A percentile compares a stretch with the other conserved stretches of the same genome.
These are phyloP conservation scores for Baronia brevicornis DNA, from an alignment of 2,888 invertebrate species.

Conservation along the genomic window DNA sequence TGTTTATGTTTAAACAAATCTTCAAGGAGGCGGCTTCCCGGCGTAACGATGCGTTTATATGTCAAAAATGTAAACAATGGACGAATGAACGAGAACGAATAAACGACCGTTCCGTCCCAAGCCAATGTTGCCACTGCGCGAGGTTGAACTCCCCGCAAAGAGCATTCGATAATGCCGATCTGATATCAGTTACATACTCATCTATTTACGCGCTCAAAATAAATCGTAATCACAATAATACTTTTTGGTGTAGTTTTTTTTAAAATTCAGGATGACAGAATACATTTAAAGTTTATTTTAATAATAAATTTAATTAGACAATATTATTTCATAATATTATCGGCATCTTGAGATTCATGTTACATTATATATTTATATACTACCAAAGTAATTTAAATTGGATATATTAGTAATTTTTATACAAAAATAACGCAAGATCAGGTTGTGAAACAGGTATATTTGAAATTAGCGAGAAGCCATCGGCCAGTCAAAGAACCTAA, in stretches of 20 bases:
- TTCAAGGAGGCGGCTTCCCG: constrained; percentile 20
- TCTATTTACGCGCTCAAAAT: constrained; percentile 21
- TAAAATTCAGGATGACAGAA: constrained; percentile 13
- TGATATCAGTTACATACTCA: too few species aligned
- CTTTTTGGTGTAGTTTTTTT: constrained; percentile 36
- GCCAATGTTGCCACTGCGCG: constrained; percentile 68
- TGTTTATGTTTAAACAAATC: constrained; percentile 29
- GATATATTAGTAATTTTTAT: too few species aligned
- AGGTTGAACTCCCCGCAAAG: constrained; percentile 35
- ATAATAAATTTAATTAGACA: too few species aligned
- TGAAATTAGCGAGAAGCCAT: too few species aligned
- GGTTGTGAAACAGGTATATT: too few species aligned
- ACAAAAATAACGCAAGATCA: too few species aligned
- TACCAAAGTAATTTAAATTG: too few species aligned
- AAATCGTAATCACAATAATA: constrained; percentile 23
- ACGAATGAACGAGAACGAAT: constrained; percentile 33
- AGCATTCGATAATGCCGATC: constrained; percentile 22
- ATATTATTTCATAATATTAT: too few species aligned
- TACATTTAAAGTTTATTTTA: too few species aligned
- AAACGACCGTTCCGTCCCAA: constrained; percentile 47
- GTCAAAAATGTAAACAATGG: constrained; percentile 70
- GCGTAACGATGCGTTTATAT: constrained; percentile 27
- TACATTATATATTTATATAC: too few species aligned
- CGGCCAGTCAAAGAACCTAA: too few species aligned
- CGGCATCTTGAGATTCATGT: too few species aligned